These are phyloP conservation scores for Dioctria rufipes DNA, from an alignment of 2,888 invertebrate species.

Conservation along the genomic window DNA sequence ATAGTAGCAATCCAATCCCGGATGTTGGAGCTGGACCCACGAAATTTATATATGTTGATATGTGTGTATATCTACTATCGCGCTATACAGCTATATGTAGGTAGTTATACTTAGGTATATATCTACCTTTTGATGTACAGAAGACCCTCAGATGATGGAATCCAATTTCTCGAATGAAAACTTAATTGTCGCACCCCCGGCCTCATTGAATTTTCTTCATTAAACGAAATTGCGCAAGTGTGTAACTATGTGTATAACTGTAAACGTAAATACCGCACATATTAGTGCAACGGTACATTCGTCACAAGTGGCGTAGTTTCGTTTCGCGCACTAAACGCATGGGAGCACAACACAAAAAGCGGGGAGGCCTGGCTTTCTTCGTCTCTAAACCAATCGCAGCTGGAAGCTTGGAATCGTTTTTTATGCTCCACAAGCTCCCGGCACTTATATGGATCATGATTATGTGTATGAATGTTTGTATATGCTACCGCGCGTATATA, in stretches of 20 bases:
- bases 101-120: too few relatives aligned
- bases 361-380: slow-evolving; percentile 54
- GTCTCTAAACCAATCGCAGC: slow-evolving; percentile 51
- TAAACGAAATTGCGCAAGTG: slow-evolving; percentile 50
- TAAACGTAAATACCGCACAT: slow-evolving; percentile 42
- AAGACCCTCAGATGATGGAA: slow-evolving; percentile 43
- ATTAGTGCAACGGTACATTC: slow-evolving; percentile 50
- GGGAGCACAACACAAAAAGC: slow-evolving; percentile 50
- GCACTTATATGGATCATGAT: slow-evolving; percentile 50
- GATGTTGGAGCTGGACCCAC: background rate
- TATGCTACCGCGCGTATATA: background rate
- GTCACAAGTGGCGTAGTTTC: slow-evolving; percentile 53
- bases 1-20: background rate
- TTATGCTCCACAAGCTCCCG: slow-evolving; percentile 48
- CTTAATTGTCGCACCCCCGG: slow-evolving; percentile 51
- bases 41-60: background rate
- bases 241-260: slow-evolving; percentile 30
- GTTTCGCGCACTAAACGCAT: slow-evolving; percentile 53
- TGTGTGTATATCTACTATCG: too few relatives aligned
- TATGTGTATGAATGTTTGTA: slow-evolving; percentile 49
- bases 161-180: slow-evolving; percentile 52
- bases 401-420: slow-evolving; percentile 52
- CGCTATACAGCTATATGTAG: too few relatives aligned
- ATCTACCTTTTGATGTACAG: slow-evolving; percentile 32
- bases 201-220: slow-evolving; percentile 48